These are phyloP conservation scores for Theretra japonica DNA, from an alignment of 2,888 invertebrate genomes.

Conservation along the genomic window DNA sequence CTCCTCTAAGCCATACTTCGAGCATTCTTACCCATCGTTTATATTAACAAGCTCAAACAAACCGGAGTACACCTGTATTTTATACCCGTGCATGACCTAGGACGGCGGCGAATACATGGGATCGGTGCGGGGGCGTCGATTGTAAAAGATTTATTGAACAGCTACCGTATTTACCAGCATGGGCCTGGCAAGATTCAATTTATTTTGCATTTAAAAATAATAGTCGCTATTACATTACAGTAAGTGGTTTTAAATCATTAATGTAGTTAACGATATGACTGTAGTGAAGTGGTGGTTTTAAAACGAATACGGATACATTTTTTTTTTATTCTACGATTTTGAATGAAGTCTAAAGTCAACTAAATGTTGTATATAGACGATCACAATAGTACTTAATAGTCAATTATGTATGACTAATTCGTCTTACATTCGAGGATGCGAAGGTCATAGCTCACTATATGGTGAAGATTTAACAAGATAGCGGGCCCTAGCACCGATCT, in stretches of 20 bases:
- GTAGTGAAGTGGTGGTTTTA: too few species aligned
- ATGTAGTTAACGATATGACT: too few species aligned
- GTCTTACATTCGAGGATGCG: too few species aligned
- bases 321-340: too few species aligned
- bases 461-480: too few species aligned
- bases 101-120: conserved; percentile 25
- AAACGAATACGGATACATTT: too few species aligned
- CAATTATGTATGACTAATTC: too few species aligned
- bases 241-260: background rate
- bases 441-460: too few species aligned
- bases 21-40: background rate
- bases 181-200: conserved; percentile 55
- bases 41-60: background rate
- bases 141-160: conserved; percentile 70
- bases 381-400: too few species aligned
- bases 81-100: conserved; percentile 20
- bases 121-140: conserved; percentile 61
- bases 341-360: too few species aligned
- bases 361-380: too few species aligned
- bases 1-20: background rate
- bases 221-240: conserved; percentile 40
- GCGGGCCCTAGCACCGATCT: too few species aligned
- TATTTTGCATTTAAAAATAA: conserved; percentile 62
- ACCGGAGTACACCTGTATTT: background rate
- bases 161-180: conserved; percentile 64